Conservation (phyloP, 2,113 vertebrate species). For the Paracanthobrama guichenoti region DNA sequence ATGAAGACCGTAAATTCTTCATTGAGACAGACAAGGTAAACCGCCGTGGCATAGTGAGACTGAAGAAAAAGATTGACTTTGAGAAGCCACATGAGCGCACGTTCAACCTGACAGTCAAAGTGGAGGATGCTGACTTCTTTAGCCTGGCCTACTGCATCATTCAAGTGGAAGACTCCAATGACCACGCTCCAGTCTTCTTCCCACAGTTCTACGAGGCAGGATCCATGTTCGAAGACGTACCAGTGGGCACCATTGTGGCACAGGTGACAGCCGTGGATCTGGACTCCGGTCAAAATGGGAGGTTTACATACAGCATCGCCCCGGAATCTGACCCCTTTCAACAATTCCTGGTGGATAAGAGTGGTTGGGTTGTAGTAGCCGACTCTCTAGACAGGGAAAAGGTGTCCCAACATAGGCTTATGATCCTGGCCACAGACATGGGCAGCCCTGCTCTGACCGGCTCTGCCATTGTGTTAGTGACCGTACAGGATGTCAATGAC, state of each 20-base stretch:
- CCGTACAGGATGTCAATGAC: constrained; percentile 84
- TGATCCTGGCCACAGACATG: constrained; percentile 79
- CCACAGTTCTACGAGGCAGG: constrained; percentile 82
- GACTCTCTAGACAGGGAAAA: constrained; percentile 81
- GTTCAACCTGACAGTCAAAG: constrained; percentile 88
- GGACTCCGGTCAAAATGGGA: constrained; percentile 86
- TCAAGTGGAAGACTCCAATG: constrained; percentile 86
- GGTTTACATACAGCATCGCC: constrained; percentile 79
- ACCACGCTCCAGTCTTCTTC: constrained; percentile 83
- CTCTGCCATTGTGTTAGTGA: constrained; percentile 79
- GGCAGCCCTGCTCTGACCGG: constrained; percentile 80
- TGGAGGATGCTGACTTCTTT: constrained; percentile 84
- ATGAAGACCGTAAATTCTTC: constrained; percentile 85
- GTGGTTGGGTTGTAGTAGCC: constrained; percentile 81
- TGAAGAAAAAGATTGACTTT: constrained; percentile 83
- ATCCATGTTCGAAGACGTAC: constrained; percentile 77
- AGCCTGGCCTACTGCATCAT: constrained; percentile 79
- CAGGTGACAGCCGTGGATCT: constrained; percentile 84
- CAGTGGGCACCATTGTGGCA: constrained; percentile 80
- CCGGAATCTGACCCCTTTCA: constrained; percentile 78
- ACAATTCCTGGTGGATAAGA: constrained; percentile 81
- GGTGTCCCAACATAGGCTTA: constrained; percentile 77
- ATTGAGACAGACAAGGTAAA: constrained; percentile 84
- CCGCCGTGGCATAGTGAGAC: constrained; percentile 74
- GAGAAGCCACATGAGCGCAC: constrained; percentile 85